Evolutionary conservation across 2,888 invertebrate species (phyloP).

Genomic region (Tachystola acroxantha): DNA sequence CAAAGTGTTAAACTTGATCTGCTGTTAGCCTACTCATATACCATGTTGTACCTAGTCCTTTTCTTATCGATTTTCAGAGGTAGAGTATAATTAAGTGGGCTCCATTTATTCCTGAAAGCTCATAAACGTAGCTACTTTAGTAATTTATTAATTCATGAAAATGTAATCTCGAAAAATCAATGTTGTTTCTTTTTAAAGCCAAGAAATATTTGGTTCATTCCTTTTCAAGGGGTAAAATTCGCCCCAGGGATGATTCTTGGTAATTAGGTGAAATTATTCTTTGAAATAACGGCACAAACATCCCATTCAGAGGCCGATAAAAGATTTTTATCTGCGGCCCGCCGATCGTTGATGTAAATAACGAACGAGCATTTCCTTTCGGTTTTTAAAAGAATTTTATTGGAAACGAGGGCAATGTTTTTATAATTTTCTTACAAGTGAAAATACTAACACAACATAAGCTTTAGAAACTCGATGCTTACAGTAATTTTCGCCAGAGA

Average conservation of each 20-base stretch:
- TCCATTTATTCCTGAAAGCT: too few relatives aligned
- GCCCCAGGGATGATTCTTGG: slow-evolving; percentile 38
- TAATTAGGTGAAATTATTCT: slow-evolving; percentile 63
- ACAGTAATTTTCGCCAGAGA: too few relatives aligned
- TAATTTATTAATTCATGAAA: too few relatives aligned
- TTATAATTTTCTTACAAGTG: not conserved
- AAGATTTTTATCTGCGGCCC: slow-evolving; percentile 51
- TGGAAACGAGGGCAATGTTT: not conserved
- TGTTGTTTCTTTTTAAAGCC: slow-evolving; percentile 16
- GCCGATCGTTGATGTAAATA: slow-evolving; percentile 61
- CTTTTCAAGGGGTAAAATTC: slow-evolving; percentile 27
- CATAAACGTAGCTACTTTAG: too few relatives aligned
- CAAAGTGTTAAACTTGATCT: too few relatives aligned
- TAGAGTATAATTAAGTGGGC: too few relatives aligned
- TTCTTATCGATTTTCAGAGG: too few relatives aligned
- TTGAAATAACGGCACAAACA: slow-evolving; percentile 54
- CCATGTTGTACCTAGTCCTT: too few relatives aligned
- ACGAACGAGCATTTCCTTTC: slow-evolving; percentile 38
- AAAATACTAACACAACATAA: too few relatives aligned
- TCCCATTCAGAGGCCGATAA: slow-evolving; percentile 58
- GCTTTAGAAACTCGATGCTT: too few relatives aligned
- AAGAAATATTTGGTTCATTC: slow-evolving; percentile 37
- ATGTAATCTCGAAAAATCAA: slow-evolving; percentile 11
- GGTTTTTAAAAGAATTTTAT: not conserved
- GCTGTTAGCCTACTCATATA: too few relatives aligned